Conservation (phyloP, 2,113 vertebrate species). For the Hypanus sabinus region DNA sequence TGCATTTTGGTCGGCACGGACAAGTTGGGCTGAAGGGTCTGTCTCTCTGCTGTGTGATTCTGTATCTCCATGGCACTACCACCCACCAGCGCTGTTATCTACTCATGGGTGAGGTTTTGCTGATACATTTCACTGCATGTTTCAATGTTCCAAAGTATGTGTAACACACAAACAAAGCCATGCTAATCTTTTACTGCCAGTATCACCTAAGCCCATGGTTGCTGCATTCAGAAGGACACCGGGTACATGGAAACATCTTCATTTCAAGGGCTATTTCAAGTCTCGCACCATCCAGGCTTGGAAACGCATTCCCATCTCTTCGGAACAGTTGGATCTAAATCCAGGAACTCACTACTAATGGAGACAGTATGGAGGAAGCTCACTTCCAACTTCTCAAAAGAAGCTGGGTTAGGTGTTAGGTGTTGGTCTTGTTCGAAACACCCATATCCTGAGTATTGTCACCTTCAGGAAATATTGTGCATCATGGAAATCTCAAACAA, state of each 20-base stretch:
- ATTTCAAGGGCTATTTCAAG: not conserved
- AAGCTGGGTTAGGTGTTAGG: not conserved
- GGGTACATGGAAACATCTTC: not conserved
- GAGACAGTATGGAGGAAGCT: not conserved
- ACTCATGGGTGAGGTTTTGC: not conserved
- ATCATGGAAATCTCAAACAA: no score
- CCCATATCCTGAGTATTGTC: not conserved
- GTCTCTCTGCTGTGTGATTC: no score
- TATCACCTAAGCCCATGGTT: not conserved
- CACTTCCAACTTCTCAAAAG: not conserved
- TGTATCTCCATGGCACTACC: no score
- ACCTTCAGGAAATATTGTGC: no score
- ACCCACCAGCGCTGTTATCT: no score
- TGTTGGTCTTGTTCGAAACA: not conserved
- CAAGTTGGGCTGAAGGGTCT: no score
- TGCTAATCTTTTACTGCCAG: no score
- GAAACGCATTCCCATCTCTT: not conserved
- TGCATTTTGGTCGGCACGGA: no score
- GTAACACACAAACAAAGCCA: no score
- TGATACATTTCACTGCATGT: no score
- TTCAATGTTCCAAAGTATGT: no score
- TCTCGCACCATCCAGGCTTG: not conserved
- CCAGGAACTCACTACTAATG: not conserved
- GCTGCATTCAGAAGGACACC: not conserved
- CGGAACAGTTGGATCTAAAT: not conserved